Evolutionary conservation across 2,113 vertebrate genomes (phyloP).

Genomic region (Phaetusa simplex): DNA sequence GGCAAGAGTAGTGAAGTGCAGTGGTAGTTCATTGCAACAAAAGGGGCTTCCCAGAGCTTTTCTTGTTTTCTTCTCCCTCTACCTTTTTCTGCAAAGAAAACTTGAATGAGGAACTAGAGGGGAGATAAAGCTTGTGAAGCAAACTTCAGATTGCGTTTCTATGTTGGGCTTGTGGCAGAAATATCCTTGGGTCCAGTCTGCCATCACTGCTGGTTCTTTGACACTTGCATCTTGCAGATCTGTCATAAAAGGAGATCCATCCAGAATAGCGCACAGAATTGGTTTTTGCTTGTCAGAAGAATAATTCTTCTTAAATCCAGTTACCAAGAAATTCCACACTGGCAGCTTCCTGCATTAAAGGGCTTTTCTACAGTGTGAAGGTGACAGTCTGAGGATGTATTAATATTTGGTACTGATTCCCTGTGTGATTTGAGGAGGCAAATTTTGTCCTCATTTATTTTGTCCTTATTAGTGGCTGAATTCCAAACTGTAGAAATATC

Average conservation of each 20-base stretch:
- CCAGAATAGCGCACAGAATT: neutral
- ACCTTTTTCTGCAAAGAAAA: neutral
- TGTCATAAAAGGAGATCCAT: neutral
- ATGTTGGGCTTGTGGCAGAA: neutral
- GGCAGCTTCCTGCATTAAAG: neutral
- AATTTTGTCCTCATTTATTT: neutral
- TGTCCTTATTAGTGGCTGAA: slow-evolving; percentile 25
- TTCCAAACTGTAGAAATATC: neutral
- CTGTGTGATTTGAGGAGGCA: neutral
- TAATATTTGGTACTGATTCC: neutral
- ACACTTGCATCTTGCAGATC: neutral
- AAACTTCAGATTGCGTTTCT: neutral
- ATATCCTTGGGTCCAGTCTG: neutral
- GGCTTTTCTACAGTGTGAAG: slow-evolving; percentile 3
- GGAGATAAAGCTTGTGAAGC: neutral
- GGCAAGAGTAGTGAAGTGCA: neutral
- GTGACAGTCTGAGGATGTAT: slow-evolving; percentile 1
- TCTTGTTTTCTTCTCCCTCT: neutral
- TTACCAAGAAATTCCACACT: neutral
- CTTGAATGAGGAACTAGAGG: neutral
- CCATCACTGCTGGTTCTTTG: neutral
- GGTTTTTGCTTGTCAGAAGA: neutral
- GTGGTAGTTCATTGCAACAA: neutral
- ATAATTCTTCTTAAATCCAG: neutral
- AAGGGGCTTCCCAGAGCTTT: neutral